Evolutionary conservation across 2,113 vertebrate species (phyloP), one percentile per base, ranked within the genome.

Genomic region (Apistogramma diplotaenia): DNA sequence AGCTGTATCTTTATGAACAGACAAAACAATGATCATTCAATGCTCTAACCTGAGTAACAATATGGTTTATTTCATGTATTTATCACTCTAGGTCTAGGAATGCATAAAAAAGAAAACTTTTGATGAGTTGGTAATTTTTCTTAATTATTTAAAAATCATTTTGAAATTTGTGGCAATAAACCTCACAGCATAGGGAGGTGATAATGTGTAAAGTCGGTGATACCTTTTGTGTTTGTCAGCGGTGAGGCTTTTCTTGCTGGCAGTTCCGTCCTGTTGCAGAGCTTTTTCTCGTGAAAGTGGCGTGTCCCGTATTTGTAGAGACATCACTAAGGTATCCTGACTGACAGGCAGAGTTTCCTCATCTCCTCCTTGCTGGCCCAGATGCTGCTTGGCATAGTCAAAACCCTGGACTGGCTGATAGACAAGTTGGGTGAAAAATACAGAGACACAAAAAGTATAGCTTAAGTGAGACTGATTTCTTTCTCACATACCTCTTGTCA

Each of bases 341-440:
- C 97, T 97, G 83, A 95, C 96, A 21, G 97, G 97, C 70, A 97
- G 93, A 81, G 96, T 96, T 84, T 99, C 97, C 80, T 98, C 98
- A 25, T 99, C 98, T 0, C 96, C 96, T 62, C 97, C 97, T 92
- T 97, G 97, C 90, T 97, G 98, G 76, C 98, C 98, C 90, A 99
- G 93, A 90, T 99, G 98, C 78, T 99, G 98, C 90, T 99, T 99
- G 86, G 98, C 98, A 72, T 99, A 99, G 92, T 99, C 98, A 88
- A 99, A 99, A 29, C 98, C 98, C 95, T 99, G 98, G 25, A 99
- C 97, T 13, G 98, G 98, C 98, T 99, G 93, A 73, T 85, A 84
- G 80, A 78, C 62, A 65, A 33, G 62, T 33, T 5, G 37, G n/a
- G 54, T n/a, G n/a, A 55, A 73, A 73, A 80, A 78, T 27, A 16